Percentiles rank a stretch among this genome's conserved stretches.
These are phyloP conservation scores for Vanessa cardui DNA, from an alignment of 2,888 invertebrate species.

Conservation along the genomic window DNA sequence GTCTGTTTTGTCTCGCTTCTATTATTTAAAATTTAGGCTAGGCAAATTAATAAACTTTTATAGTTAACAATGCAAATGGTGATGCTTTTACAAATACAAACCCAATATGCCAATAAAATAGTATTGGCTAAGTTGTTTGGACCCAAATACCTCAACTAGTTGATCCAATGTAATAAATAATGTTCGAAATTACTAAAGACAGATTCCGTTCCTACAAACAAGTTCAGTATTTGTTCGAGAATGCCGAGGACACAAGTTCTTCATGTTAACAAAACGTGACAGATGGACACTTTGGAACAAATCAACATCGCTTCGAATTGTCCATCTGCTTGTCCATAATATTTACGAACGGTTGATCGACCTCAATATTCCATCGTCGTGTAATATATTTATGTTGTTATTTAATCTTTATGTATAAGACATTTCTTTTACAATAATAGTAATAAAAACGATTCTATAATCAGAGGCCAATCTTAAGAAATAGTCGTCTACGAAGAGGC, in stretches of 20 bases:
- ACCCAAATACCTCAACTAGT: neutral
- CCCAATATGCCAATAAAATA: neutral
- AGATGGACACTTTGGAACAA: slow-evolving; percentile 12
- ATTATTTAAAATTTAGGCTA: no score
- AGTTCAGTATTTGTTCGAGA: slow-evolving; percentile 7
- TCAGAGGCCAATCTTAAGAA: no score
- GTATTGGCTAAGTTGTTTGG: neutral
- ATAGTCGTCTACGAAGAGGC: no score
- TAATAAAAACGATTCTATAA: no score
- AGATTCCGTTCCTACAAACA: slow-evolving; percentile 7
- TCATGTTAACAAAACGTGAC: slow-evolving; percentile 7
- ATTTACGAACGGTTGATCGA: slow-evolving; percentile 1
- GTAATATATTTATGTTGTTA: neutral
- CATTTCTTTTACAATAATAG: no score
- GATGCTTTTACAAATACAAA: neutral
- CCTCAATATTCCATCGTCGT: neutral
- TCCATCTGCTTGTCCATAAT: neutral
- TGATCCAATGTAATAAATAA: slow-evolving; percentile 8
- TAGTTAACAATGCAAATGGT: no score
- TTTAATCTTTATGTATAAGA: no score
- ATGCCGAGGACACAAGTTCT: slow-evolving; percentile 1
- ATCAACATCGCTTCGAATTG: slow-evolving; percentile 6
- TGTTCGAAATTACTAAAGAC: slow-evolving; percentile 7
- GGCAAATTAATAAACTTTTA: no score
- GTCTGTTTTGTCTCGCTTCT: no score